Evolutionary conservation across 2,797 vertebrate species (phyloP).

Genomic region (Hylomyscus alleni): DNA sequence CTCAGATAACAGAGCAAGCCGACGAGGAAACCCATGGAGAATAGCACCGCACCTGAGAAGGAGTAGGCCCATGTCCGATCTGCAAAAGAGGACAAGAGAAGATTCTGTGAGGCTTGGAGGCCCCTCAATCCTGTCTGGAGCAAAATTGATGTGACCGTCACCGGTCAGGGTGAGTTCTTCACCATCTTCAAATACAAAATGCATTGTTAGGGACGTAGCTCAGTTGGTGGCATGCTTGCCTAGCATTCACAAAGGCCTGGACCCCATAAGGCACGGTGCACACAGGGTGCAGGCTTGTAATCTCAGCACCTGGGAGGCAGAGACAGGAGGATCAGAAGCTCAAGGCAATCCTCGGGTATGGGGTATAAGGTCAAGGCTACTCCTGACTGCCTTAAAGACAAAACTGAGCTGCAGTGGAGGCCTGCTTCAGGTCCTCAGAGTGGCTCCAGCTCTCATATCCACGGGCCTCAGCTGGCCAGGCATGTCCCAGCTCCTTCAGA

Average conservation of each 20-base stretch:
- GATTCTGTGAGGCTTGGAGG: not conserved
- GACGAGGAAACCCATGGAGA: slow-evolving; percentile 80
- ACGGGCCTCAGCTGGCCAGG: too few species aligned
- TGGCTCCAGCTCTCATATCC: too few species aligned
- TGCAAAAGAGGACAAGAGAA: slow-evolving; percentile 40
- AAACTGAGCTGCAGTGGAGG: not conserved
- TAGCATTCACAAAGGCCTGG: not conserved
- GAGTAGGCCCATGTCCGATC: slow-evolving; percentile 87
- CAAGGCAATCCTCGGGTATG: not conserved
- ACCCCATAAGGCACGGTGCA: fast-evolving
- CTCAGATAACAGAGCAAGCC: slow-evolving; percentile 76
- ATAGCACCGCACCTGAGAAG: slow-evolving; percentile 73
- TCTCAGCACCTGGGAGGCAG: not conserved
- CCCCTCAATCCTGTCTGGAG: fast-evolving
- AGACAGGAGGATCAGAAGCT: not conserved
- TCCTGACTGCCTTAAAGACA: not conserved
- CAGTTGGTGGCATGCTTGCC: not conserved
- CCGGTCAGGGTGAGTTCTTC: fast-evolving
- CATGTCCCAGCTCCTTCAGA: not conserved
- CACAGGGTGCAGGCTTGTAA: too few species aligned
- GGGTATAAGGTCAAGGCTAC: not conserved
- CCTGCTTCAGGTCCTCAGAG: not conserved
- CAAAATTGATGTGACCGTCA: not conserved
- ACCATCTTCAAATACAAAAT: too few species aligned
- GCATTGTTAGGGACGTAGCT: not conserved